A percentile compares a stretch with the other conserved stretches of the same genome.
Evolutionary conservation across 1,140 invertebrate genomes (phyloP).

Genomic region (Zaprionus kolodkinae): DNA sequence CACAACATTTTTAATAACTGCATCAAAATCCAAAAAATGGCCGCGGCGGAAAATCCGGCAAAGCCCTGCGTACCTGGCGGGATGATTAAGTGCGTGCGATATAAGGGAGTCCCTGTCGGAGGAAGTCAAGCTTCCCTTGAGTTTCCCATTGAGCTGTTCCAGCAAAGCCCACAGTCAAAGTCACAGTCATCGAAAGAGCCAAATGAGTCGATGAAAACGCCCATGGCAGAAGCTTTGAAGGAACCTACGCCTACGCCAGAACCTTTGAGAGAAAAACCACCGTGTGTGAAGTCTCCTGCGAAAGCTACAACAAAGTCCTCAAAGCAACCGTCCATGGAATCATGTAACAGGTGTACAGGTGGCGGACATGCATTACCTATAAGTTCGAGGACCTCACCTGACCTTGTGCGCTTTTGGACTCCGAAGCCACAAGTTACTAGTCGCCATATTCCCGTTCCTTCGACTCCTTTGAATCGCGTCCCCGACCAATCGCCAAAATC

Average conservation of each 20-base stretch:
- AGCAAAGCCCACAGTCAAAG: neutral
- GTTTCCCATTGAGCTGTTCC: neutral
- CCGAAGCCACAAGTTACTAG: neutral
- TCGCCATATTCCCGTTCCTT: neutral
- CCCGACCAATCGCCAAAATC: neutral
- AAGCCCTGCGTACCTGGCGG: constrained; percentile 16
- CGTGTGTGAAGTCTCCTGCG: too few species aligned
- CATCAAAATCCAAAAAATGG: constrained; percentile 63
- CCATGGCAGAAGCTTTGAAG: neutral
- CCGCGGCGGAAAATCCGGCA: constrained; percentile 46
- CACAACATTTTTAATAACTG: constrained; percentile 52
- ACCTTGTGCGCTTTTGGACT: constrained; percentile 21
- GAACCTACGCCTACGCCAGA: too few species aligned
- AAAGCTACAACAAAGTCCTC: too few species aligned
- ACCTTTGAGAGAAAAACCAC: too few species aligned
- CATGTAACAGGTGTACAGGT: neutral
- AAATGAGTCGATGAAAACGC: too few species aligned
- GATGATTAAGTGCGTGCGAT: neutral
- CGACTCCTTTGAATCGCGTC: neutral
- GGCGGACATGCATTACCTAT: neutral
- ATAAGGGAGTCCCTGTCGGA: neutral
- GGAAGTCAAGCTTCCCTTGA: neutral
- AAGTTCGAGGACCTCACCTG: neutral
- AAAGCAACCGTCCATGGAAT: neutral
- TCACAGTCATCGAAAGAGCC: constrained; percentile 1